Conservation (phyloP, 2,113 vertebrate species). For the Brachirus orientalis region DNA sequence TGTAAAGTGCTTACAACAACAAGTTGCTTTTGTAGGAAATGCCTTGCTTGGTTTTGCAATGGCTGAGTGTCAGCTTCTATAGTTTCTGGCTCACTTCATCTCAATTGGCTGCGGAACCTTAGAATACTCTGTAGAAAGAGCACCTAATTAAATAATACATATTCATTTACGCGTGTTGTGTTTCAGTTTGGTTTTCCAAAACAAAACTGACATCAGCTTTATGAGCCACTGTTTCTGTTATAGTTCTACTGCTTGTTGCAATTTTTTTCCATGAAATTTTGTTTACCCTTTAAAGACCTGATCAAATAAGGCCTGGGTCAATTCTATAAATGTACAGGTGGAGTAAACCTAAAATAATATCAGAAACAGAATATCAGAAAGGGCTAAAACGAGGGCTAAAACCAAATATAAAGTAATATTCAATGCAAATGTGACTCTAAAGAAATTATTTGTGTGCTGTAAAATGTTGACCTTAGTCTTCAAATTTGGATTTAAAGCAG, state of each 20-base stretch:
- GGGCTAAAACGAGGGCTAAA: slow-evolving; percentile 16
- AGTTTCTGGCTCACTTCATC: slow-evolving; percentile 36
- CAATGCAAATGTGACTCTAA: no score
- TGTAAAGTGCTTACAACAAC: slow-evolving; percentile 80
- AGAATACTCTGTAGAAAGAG: background rate
- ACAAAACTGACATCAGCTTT: slow-evolving; percentile 18
- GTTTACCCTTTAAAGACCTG: slow-evolving; percentile 29
- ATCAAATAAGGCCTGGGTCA: slow-evolving; percentile 24
- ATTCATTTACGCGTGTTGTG: background rate
- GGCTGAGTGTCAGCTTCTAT: slow-evolving; percentile 27
- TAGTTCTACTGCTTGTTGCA: slow-evolving; percentile 5
- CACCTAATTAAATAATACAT: slow-evolving; percentile 7
- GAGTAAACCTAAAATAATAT: slow-evolving; percentile 33
- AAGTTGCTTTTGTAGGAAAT: slow-evolving; percentile 59
- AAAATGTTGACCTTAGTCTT: slow-evolving; percentile 3
- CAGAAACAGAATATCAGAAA: slow-evolving; percentile 12
- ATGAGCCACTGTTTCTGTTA: background rate
- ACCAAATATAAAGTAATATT: slow-evolving; percentile 31
- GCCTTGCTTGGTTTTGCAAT: slow-evolving; percentile 24
- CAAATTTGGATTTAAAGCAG: slow-evolving; percentile 1
- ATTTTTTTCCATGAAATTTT: slow-evolving; percentile 26
- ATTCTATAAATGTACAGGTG: slow-evolving; percentile 28
- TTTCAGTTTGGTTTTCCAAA: slow-evolving; percentile 28
- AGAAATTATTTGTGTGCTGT: no score
- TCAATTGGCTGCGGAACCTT: slow-evolving; percentile 1